These are phyloP conservation scores for Oceanodroma leucorhoa DNA, from an alignment of 2,797 vertebrate species.

Conservation along the genomic window DNA sequence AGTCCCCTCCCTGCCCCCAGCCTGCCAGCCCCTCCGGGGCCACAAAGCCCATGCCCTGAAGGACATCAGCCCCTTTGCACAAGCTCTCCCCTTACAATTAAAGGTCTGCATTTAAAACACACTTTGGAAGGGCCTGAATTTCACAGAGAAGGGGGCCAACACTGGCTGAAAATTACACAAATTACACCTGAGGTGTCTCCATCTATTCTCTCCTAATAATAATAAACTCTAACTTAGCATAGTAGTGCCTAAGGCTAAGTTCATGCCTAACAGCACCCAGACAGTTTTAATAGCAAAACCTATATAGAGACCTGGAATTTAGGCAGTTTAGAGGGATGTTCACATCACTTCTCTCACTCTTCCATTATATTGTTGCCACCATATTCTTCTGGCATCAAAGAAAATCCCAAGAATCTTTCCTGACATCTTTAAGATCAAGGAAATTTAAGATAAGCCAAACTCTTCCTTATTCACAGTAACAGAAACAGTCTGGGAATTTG, in stretches of 20 bases:
- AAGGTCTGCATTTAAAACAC: not conserved
- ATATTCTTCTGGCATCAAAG: not conserved
- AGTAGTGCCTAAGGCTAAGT: not conserved
- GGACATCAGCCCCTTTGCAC: not conserved
- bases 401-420: not conserved
- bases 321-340: not conserved
- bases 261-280: not conserved
- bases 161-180: not conserved
- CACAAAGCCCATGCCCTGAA: not conserved
- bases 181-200: not conserved
- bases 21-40: rapidly evolving
- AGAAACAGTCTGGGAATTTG: slow-evolving; percentile 46
- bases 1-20: not conserved
- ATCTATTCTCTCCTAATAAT: not conserved
- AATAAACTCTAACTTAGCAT: not conserved
- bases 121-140: not conserved
- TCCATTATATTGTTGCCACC: not conserved
- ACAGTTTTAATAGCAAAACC: not conserved
- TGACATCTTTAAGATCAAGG: slow-evolving; percentile 31
- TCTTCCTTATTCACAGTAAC: not conserved
- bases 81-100: not conserved
- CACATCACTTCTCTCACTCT: not conserved
- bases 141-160: not conserved
- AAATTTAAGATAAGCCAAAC: slow-evolving; percentile 2
- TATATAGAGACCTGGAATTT: not conserved